Evolutionary conservation across 2,113 vertebrate genomes (phyloP).

Genomic region (Azemiops feae): DNA sequence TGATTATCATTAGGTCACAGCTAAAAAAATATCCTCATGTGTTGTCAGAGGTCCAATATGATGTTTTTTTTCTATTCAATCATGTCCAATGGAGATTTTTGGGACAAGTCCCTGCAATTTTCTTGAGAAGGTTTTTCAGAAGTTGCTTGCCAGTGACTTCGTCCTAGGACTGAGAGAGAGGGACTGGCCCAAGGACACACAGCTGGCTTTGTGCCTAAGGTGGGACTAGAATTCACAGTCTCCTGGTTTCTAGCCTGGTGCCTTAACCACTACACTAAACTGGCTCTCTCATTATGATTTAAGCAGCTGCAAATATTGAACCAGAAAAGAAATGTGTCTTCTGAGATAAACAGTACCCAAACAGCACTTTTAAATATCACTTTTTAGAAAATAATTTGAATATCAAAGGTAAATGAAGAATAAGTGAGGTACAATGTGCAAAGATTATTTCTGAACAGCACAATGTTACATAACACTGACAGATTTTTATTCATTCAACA

Average conservation of each 20-base stretch:
- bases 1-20: neutral
- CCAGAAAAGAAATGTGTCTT: neutral
- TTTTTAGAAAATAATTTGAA: neutral
- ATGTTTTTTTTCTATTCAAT: neutral
- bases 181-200: neutral
- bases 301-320: neutral
- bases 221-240: neutral
- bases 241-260: neutral
- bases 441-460: neutral
- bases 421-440: neutral
- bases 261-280: neutral
- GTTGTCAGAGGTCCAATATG: neutral
- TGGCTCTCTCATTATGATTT: neutral
- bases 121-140: neutral
- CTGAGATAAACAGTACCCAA: neutral
- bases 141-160: neutral
- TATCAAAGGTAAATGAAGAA: neutral
- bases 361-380: neutral
- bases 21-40: neutral
- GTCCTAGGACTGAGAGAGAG: neutral
- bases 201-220: neutral
- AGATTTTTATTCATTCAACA: neutral
- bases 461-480: neutral
- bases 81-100: neutral
- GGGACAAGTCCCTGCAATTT: neutral